A percentile compares a stretch with the other conserved stretches of the same genome.
Evolutionary conservation across 2,797 vertebrate species (phyloP).

Genomic region (Pantherophis alleghaniensis): DNA sequence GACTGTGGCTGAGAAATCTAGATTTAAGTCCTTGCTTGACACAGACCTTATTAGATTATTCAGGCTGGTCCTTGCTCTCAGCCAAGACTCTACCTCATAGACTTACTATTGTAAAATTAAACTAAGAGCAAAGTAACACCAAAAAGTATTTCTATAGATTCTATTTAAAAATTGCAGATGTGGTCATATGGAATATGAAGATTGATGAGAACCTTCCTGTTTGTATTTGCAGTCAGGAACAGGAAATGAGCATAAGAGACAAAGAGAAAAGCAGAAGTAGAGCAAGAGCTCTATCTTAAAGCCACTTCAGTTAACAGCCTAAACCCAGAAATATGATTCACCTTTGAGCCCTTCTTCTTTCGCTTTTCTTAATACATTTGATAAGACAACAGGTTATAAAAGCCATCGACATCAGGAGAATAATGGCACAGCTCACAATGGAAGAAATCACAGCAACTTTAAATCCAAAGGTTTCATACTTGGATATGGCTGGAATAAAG

Average conservation of each 20-base stretch:
- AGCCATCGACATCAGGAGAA: slow-evolving; percentile 88
- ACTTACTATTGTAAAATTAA: not conserved
- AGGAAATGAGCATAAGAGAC: not conserved
- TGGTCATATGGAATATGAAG: not conserved
- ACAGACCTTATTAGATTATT: not conserved
- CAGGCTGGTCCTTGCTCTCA: not conserved
- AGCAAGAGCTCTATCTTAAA: not conserved
- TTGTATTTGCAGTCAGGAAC: not conserved
- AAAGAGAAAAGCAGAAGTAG: not conserved
- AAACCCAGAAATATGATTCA: slow-evolving; percentile 40
- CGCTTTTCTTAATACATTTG: slow-evolving; percentile 79
- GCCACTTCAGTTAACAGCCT: not conserved
- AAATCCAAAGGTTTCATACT: slow-evolving; percentile 82
- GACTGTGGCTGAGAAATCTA: not conserved
- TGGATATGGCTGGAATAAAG: slow-evolving; percentile 74
- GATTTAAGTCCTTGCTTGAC: not conserved
- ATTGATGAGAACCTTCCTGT: not conserved
- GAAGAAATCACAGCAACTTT: slow-evolving; percentile 86
- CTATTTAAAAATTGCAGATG: not conserved
- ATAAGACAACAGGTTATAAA: slow-evolving; percentile 91
- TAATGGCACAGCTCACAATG: slow-evolving; percentile 85
- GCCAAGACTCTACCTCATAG: not conserved
- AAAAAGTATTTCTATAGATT: not conserved
- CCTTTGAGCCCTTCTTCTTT: slow-evolving; percentile 75
- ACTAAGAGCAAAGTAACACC: not conserved